Evolutionary conservation across 2,888 invertebrate species (phyloP), one percentile per base, ranked within the genome.

Genomic region (Tortrix viridana): DNA sequence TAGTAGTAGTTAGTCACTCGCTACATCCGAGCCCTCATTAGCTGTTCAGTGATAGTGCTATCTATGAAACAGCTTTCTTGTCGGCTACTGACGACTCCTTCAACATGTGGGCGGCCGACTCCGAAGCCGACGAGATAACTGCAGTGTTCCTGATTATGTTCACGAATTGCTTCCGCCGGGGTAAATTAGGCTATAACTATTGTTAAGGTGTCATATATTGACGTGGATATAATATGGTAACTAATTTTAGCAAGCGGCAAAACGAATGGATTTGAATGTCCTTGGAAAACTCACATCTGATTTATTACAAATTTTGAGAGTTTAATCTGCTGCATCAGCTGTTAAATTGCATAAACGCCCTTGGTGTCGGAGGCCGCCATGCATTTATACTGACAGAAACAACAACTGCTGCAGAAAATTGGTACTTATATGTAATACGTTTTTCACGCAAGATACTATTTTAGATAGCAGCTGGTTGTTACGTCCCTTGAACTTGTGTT

Each of bases 61-160:
- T 57, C 56, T 49, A 41, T 20, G 50, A 16, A 46, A 47, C 22
- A 12, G 37, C 26, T 53, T 26, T 53, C 46, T 61, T 44, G 37
- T 46, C 38, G 19, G 20, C 38, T 20, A 26, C 49, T 32, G 43
- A 32, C 12, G 22, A 37, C 19, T 59, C 59, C 60, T 49, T 49
- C 43, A n/a, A 26, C 57, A 67, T 65, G 66, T 75, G 72, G 70
- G 74, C 72, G 70, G 70, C 68, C 76, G 77, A 77, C 81, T 81
- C 74, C 74, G 79, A 78, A 74, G 19, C 71, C 54, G 76, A 80
- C 74, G 70, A 79, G 79, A 81, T 77, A 80, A 82, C 66, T 67
- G 72, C 53, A 59, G 65, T 71, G 71, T 77, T 76, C 76, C 75
- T 65, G 69, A 70, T 65, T 62, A 60, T 44, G 20, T 18, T 52